Evolutionary conservation across 2,797 vertebrate species (phyloP).

Genomic region (Fistularia tabacaria): DNA sequence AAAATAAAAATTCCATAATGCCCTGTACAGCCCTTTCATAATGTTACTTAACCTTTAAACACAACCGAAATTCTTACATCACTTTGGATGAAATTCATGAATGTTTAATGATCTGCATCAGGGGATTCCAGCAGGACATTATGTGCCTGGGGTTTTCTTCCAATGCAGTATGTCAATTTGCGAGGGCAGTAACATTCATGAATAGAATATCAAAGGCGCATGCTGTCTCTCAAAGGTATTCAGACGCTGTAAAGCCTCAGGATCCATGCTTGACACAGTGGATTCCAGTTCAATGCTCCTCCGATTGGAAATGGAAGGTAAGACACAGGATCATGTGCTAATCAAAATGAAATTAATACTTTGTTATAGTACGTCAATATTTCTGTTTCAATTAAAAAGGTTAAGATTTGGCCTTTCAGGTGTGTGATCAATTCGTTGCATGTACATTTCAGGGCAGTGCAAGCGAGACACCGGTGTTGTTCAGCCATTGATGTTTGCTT

Average conservation of each 20-base stretch:
- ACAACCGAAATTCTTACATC: conserved; percentile 13
- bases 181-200: background rate
- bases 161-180: background rate
- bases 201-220: background rate
- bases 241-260: conserved; percentile 64
- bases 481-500: too few relatives aligned
- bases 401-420: too few relatives aligned
- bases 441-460: too few relatives aligned
- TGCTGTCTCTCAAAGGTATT: conserved; percentile 71
- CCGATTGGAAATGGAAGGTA: conserved; percentile 93
- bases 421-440: too few relatives aligned
- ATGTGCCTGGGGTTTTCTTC: background rate
- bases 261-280: conserved; percentile 83
- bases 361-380: background rate
- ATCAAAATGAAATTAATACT: background rate
- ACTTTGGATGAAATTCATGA: conserved; percentile 19
- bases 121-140: conserved; percentile 7
- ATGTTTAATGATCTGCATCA: conserved; percentile 20
- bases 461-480: too few relatives aligned
- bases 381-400: too few relatives aligned
- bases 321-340: conserved; percentile 4
- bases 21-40: conserved; percentile 13
- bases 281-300: conserved; percentile 86
- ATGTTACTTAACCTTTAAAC: conserved; percentile 15
- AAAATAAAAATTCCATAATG: conserved; percentile 13